Conservation (phyloP, 1,140 invertebrate genomes). For the Sitobion miscanthi region DNA sequence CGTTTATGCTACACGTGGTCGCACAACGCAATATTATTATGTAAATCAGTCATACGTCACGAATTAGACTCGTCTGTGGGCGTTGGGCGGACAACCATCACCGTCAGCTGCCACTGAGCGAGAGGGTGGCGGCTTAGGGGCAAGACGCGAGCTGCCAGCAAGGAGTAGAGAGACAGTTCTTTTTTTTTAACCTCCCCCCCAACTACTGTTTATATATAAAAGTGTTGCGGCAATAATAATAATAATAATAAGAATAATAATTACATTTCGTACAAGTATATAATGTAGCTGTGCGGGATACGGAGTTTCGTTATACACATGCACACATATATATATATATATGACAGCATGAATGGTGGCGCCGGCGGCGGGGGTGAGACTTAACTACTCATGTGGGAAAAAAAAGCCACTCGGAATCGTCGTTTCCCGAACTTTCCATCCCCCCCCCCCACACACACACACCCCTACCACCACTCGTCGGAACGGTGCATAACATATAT, state of each 20-base stretch:
- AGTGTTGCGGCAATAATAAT: background rate
- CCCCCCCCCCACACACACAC: too few species aligned
- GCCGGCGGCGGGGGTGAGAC: background rate
- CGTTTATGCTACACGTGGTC: too few species aligned
- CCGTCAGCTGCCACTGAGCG: background rate
- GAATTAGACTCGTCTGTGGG: background rate
- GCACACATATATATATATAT: background rate
- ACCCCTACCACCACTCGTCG: too few species aligned
- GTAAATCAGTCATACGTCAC: background rate
- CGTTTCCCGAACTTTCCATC: background rate
- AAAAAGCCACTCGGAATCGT: background rate
- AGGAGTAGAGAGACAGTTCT: background rate
- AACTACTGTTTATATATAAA: background rate
- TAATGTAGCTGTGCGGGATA: background rate
- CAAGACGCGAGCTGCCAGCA: background rate
- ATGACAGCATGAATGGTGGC: background rate
- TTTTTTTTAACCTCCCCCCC: too few species aligned
- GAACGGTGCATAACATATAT: background rate
- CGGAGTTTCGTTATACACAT: background rate
- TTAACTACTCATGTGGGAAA: conserved; percentile 37
- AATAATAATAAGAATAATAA: background rate
- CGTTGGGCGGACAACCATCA: background rate
- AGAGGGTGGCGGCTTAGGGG: too few species aligned
- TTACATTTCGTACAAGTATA: background rate
- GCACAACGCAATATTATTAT: too few species aligned